Base-by-base conservation (phyloP, 2,113 vertebrate genomes). In the Takifugu bimaculatus region DNA sequence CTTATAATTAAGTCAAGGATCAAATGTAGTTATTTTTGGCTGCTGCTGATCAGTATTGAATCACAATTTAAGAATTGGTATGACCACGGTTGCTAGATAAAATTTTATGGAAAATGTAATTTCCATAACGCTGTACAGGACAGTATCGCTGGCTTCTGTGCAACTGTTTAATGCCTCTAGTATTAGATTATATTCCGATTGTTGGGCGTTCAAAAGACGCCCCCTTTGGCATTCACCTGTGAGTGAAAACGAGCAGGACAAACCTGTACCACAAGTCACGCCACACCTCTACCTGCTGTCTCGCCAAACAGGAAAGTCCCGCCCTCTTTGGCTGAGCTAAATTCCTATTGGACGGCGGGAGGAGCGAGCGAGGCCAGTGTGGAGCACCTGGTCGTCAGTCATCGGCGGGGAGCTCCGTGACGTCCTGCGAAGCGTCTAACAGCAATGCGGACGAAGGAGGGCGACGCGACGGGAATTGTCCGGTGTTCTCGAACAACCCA, bases 381-480 rank as follows among this genome's bases (percentile, higher is more conserved):
- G 87, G 86, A 87, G 85, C 85, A 91, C 90, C 90, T 91, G 88
- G 87, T 68, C 79, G 85, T 88, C 87, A 84, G 80, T 83, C 86
- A 84, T 77, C 83, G n/a, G 28, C 54, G 25, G 65, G 72, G 71
- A 72, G 68, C 29, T 53, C 77, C 54, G 74, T 42, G 63, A 65
- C 11, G 69, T 79, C 65, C 13, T 48, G 45, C 15, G 12, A n/a
- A n/a, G 10, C 13, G 45, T 6, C 49, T 65, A 70, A 80, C 72
- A 70, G 80, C 77, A 85, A 89, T 91, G 90, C 88, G 86, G 85
- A 85, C 81, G 82, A 85, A 77, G 53, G 72, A 70, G 72, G 57
- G 78, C 63, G 78, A 74, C 83, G 70, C 76, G 57, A 82, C 74
- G 66, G 75, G 76, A 86, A 82, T 80, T 63, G 28, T 80, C 53